Base-by-base conservation (phyloP, 1,140 invertebrate genomes). In the Heliconius himera region DNA sequence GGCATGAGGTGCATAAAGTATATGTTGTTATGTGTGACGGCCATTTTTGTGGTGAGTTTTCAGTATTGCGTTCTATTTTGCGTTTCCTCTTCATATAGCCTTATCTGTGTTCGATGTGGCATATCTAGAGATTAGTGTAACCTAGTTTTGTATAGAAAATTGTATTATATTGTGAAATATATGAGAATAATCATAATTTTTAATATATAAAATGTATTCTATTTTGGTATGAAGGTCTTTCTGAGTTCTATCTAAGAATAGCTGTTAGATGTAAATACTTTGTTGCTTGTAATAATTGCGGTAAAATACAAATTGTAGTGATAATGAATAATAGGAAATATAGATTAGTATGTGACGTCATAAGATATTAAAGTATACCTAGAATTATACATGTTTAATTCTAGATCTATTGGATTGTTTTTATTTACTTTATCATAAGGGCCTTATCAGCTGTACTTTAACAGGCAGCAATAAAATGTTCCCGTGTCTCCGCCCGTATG, bases 1-100 rank as follows among this genome's bases (percentile, higher is more conserved):
- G 96, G 97, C 82, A 97, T 97, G 95, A 96, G 96, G 83, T 97
- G 97, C 90, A 96, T 98, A 83, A 98, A 98, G 93, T 98, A 97
- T 85, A 96, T 98, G 92, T 95, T 98, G 49, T 96, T 97, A 84
- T 96, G 96, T 66, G 96, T 98, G 83, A 98, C 98, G 91, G 96
- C 97, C 71, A 96, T 98, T 85, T 98, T 98, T 94, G 97, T 97
- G 96, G 98, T 98, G 90, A 96, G 97, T 97, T 73, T 77, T 38
- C 6, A 22, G 38, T 84, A 77, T 81, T 82, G 73, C 79, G 76
- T 80, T 75, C 74, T 66, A 77, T 72, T 73, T 56, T 70, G 20
- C 29, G n/a, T 33, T 66, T 29, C 2, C 8, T 22, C n/a, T 0
- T 26, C 22, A 29, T 29, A 66, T 26, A 8, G 9, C 20, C 71